phyloP scores from a whole-genome alignment of 1,140 invertebrate genomes.

The Calephelis nemesis region DNA sequence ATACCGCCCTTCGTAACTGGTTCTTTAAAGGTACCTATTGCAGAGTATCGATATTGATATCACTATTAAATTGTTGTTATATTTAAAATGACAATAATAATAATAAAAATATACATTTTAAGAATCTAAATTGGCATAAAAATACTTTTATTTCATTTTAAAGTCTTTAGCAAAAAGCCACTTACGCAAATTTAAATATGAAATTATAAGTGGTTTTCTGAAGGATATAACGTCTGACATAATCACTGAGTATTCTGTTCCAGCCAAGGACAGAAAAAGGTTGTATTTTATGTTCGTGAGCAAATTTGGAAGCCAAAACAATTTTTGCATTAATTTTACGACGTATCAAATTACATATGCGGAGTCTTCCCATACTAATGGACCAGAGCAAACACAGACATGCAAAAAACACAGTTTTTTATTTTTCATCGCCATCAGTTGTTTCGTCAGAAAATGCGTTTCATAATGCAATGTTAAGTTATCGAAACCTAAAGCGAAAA shows the following conservation, averaged over 20 bases:
- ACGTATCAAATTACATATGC: slow-evolving; percentile 5
- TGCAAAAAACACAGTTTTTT: background rate
- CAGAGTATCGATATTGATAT: too few relatives aligned
- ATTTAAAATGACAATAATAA: too few relatives aligned
- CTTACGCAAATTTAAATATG: too few relatives aligned
- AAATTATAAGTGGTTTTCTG: background rate
- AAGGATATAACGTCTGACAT: slow-evolving; percentile 2
- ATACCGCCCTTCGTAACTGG: too few relatives aligned
- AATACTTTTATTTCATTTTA: too few relatives aligned
- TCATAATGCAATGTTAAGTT: background rate
- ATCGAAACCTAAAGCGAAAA: too few relatives aligned
- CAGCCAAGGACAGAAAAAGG: slow-evolving; percentile 4
- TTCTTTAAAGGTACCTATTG: too few relatives aligned
- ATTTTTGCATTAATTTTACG: slow-evolving; percentile 9
- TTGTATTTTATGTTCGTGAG: slow-evolving; percentile 5
- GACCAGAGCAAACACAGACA: background rate
- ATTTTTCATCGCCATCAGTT: background rate
- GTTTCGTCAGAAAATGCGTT: background rate
- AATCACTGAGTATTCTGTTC: background rate
- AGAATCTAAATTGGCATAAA: too few relatives aligned
- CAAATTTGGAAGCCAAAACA: slow-evolving; percentile 3
- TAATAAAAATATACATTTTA: too few relatives aligned
- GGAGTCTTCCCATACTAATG: background rate
- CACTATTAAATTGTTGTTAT: too few relatives aligned
- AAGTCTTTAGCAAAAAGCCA: too few relatives aligned